Conservation (phyloP, 2,797 vertebrate species). For the Poeciliopsis presidionis region DNA sequence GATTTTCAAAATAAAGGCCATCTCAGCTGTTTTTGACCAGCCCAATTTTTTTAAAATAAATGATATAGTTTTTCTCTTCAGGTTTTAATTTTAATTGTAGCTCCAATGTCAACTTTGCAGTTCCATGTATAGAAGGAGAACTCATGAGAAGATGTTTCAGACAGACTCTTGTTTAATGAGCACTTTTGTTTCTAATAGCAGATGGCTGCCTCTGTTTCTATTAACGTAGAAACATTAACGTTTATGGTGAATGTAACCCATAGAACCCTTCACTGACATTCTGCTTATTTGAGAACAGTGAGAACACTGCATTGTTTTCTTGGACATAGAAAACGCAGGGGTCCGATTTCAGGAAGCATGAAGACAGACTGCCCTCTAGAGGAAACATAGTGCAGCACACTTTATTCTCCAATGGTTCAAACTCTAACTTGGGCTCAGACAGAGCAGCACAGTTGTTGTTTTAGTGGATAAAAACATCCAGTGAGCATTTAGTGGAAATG, state of each 20-base stretch:
- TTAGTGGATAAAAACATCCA: not conserved
- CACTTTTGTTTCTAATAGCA: not conserved
- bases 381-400: slow-evolving; percentile 12
- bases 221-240: not conserved
- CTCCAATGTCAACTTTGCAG: not conserved
- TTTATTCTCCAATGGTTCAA: not conserved
- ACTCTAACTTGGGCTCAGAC: not conserved
- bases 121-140: not conserved
- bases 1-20: not conserved
- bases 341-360: not conserved
- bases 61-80: not conserved
- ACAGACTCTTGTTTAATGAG: not conserved
- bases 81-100: not conserved
- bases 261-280: not conserved
- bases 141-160: not conserved
- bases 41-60: not conserved
- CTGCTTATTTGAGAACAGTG: not conserved
- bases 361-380: slow-evolving; percentile 43
- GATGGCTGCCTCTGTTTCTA: not conserved
- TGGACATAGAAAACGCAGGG: not conserved
- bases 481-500: not conserved
- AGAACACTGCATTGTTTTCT: not conserved
- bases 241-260: not conserved
- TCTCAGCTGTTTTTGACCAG: not conserved
- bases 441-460: not conserved